These are phyloP conservation scores for Gephyroberyx darwinii DNA, from an alignment of 2,797 vertebrate genomes.

Conservation along the genomic window DNA sequence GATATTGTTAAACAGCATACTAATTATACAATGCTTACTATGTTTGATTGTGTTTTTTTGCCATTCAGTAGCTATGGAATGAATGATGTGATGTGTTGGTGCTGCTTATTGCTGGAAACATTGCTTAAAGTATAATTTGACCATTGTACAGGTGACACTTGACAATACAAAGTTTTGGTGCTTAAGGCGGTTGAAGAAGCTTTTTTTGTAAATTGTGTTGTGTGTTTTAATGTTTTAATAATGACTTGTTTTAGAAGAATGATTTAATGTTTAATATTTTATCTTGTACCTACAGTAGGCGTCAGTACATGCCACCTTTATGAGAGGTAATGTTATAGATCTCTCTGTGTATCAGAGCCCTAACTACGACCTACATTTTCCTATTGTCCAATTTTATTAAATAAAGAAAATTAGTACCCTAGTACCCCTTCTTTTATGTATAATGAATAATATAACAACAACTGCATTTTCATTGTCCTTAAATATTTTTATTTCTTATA, in stretches of 20 bases:
- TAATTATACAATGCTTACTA: background rate
- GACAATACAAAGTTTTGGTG: slow-evolving; percentile 28
- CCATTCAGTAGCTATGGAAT: background rate
- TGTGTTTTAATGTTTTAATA: background rate
- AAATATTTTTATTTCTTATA: slow-evolving; percentile 23
- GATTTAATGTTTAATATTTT: background rate
- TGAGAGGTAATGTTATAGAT: background rate
- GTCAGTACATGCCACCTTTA: background rate
- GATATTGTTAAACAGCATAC: background rate
- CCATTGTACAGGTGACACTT: background rate
- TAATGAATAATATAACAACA: slow-evolving; percentile 21
- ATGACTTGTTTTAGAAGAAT: background rate
- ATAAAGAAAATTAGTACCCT: background rate
- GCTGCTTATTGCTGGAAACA: background rate
- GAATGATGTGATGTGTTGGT: background rate
- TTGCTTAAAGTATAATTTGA: background rate
- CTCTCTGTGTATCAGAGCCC: background rate
- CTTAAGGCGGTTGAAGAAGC: background rate
- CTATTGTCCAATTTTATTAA: background rate
- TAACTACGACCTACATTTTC: background rate
- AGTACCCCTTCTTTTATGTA: slow-evolving; percentile 1
- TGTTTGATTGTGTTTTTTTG: background rate
- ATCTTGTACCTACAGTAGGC: background rate
- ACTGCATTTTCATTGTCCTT: slow-evolving; percentile 2
- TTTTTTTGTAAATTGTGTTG: slow-evolving; percentile 1